Evolutionary conservation across 92 coral and sea anemone genomes (phyloP), one percentile per base, ranked within the genome.

Genomic region (Parazoanthus swiftii): DNA sequence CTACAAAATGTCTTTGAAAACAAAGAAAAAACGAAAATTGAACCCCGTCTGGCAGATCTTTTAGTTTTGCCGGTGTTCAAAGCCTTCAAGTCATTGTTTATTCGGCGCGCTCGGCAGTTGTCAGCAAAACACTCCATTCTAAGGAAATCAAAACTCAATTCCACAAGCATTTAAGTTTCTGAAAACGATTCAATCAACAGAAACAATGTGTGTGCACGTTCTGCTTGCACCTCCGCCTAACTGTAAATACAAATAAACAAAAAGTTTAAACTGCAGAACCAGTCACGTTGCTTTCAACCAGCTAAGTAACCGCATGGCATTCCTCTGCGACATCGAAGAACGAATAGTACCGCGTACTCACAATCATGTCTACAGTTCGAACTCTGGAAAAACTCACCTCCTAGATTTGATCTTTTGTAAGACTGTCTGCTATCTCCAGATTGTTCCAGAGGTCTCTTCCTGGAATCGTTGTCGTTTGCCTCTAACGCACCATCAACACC

Each of bases 331-430:
- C 86, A 82, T 18, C 39, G 68, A 84, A 71, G 26, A 25, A 59
- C 59, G 80, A 76, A 39, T 54, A 15, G 29, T 6, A 42, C 9
- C 63, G 59, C 86, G 75, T 39, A 42, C 35, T 66, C 36, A 38
- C 54, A 79, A 76, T 21, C 42, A 48, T 67, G 66, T 9, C 35
- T 36, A 79, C 43, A 79, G 18, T 26, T 25, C 65, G 63, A 46
- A 29, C 43, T 65, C 21, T 66, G 67, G 74, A 51, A 48, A 72
- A 39, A 86, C 98, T 77, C 85, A 97, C 99, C 96, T 92, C 97
- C 96, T 88, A 92, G 95, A 95, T 97, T 95, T 66, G 98, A 92
- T 90, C 98, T 94, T 88, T 97, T 97, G 84, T 68, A 94, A 85
- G 95, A 90, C 79, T 92, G 98, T 39, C 95, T 88, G 86, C 93